Percentiles rank a stretch among this genome's conserved stretches.
phyloP scores from a whole-genome alignment of 1,140 invertebrate genomes.

The Leguminivora glycinivorella region DNA sequence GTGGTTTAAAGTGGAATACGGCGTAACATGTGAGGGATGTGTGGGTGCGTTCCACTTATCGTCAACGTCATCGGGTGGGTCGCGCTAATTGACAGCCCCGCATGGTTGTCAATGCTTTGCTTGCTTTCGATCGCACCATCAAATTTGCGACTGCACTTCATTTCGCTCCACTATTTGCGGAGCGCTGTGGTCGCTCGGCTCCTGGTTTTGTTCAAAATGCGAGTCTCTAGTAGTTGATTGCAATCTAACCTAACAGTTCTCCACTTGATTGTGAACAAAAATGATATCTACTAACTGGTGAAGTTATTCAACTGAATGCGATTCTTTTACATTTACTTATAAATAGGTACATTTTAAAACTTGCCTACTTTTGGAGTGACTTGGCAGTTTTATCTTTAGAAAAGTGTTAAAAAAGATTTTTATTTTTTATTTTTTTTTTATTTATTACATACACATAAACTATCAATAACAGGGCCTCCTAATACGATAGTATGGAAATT shows the following conservation, averaged over 20 bases:
- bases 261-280: background rate
- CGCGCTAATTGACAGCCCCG: constrained; percentile 25
- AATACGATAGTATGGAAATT: too few species aligned
- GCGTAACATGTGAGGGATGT: background rate
- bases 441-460: too few species aligned
- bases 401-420: too few species aligned
- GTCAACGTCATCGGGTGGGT: constrained; percentile 5
- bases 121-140: constrained; percentile 18
- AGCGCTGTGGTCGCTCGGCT: constrained; percentile 1
- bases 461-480: too few species aligned
- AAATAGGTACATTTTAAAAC: too few species aligned
- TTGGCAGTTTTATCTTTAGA: too few species aligned
- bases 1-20: background rate
- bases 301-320: too few species aligned
- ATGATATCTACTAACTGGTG: too few species aligned
- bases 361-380: too few species aligned
- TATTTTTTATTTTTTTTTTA: too few species aligned
- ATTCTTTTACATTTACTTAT: too few species aligned
- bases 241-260: background rate
- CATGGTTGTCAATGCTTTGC: constrained; percentile 28
- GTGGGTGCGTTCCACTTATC: constrained; percentile 26
- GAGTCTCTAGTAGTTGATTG: background rate
- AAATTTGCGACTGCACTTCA: constrained; percentile 29
- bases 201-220: background rate
- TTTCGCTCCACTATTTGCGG: constrained; percentile 12